Base-by-base conservation (phyloP, 2,113 vertebrate species). In the Clarias magur region DNA sequence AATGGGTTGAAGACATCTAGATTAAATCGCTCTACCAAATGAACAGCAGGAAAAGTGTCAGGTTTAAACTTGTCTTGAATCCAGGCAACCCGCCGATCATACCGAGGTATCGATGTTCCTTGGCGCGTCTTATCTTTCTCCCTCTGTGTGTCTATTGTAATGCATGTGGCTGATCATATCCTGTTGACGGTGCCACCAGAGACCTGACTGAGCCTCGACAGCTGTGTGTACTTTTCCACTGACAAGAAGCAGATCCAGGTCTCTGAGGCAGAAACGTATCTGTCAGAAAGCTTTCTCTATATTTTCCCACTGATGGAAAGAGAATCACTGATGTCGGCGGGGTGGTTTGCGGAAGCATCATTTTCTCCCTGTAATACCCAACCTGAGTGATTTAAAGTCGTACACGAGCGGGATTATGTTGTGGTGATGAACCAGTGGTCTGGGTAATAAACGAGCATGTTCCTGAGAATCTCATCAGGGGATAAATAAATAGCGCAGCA, bases 141-240 rank as follows among this genome's bases (percentile, higher is more conserved):
- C 65, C 57, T 76, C 34, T 10, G 4, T 76, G 57, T 10, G 4
- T 80, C 63, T 67, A 53, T 81, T 87, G 75, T 81, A 81, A 73
- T 80, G 81, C 85, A 60, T 5, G 53, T 42, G 80, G 73, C 62
- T 27, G 72, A 27, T 89, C 48, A 3, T 75, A 80, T 86, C 72
- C 75, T 87, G 79, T 67, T 80, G 73, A 83, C 73, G 56, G 34
- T 80, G 57, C 68, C 75, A 75, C 83, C 82, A 75, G 81, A 80
- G 65, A 83, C 30, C 34, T 78, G 63, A 3, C 5, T 34, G 15
- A 59, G 54, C 56, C 13, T 21, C 48, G 59, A 82, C 34, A 25
- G 25, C 59, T n/a, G 4, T 63, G 59, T 81, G 21, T 63, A 82
- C 6, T 82, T 82, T 65, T 82, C 80, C 60, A 82, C 79, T 62